A percentile compares a stretch with the other conserved stretches of the same genome.
Evolutionary conservation across 92 coral and sea anemone species (phyloP).

Genomic region (Heteractis magnifica): DNA sequence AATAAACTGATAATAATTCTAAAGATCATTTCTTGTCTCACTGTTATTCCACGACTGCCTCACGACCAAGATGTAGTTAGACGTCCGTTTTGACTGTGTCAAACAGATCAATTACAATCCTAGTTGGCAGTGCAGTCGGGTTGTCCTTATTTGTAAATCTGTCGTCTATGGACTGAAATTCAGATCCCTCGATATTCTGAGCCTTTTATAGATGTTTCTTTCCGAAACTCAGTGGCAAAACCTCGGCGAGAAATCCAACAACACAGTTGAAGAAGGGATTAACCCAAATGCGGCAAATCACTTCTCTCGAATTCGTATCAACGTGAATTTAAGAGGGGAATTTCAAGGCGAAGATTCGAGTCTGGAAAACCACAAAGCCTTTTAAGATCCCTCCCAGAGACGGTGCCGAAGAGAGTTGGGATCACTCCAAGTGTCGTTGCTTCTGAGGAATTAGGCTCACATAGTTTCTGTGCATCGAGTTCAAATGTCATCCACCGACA

Average conservation of each 20-base stretch:
- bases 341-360: not conserved
- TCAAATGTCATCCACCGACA: slow-evolving; percentile 55
- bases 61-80: not conserved
- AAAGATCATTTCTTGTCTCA: slow-evolving; percentile 1
- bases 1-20: slow-evolving; percentile 18
- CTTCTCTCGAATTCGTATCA: not conserved
- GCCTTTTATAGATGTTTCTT: not conserved
- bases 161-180: not conserved
- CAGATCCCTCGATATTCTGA: not conserved
- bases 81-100: not conserved
- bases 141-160: not conserved
- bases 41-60: not conserved
- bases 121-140: not conserved
- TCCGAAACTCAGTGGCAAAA: not conserved
- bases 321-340: not conserved
- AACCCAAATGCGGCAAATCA: not conserved
- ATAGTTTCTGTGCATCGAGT: slow-evolving; percentile 40
- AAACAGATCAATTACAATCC: not conserved
- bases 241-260: not conserved
- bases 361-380: slow-evolving; percentile 7
- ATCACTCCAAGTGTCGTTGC: slow-evolving; percentile 51
- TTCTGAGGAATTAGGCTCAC: slow-evolving; percentile 40
- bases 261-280: not conserved
- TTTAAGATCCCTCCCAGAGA: slow-evolving; percentile 7
- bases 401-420: slow-evolving; percentile 24